These are phyloP conservation scores for Crotalus helleri DNA, from an alignment of 2,113 vertebrate genomes.

Conservation along the genomic window DNA sequence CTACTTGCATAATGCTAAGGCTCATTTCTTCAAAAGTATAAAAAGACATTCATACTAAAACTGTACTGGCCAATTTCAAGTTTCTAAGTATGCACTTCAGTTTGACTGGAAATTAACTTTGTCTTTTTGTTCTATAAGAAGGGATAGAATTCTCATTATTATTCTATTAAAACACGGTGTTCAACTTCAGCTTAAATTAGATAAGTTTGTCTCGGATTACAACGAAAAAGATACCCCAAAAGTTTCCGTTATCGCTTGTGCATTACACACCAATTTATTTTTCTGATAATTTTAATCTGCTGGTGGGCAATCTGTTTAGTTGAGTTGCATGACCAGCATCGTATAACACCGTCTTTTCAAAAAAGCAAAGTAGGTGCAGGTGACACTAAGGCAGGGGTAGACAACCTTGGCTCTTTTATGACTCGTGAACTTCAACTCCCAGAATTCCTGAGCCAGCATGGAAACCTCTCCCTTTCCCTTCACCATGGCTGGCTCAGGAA, in stretches of 20 bases:
- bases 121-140: not conserved
- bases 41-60: not conserved
- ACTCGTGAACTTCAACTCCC: no score
- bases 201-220: not conserved
- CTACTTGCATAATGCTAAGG: not conserved
- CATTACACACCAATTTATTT: not conserved
- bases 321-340: not conserved
- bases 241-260: not conserved
- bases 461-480: no score
- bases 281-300: no score
- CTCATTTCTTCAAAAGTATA: not conserved
- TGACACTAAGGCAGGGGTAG: not conserved
- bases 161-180: not conserved
- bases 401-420: no score
- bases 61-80: not conserved
- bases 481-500: no score
- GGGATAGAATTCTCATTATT: not conserved
- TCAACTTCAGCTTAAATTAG: not conserved
- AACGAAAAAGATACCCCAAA: not conserved
- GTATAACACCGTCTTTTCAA: not conserved
- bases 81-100: not conserved
- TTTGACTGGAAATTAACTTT: not conserved
- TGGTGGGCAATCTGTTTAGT: no score
- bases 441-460: no score
- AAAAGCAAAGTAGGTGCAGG: not conserved